Evolutionary conservation across 2,113 vertebrate genomes (phyloP).

Genomic region (Orycteropus afer): DNA sequence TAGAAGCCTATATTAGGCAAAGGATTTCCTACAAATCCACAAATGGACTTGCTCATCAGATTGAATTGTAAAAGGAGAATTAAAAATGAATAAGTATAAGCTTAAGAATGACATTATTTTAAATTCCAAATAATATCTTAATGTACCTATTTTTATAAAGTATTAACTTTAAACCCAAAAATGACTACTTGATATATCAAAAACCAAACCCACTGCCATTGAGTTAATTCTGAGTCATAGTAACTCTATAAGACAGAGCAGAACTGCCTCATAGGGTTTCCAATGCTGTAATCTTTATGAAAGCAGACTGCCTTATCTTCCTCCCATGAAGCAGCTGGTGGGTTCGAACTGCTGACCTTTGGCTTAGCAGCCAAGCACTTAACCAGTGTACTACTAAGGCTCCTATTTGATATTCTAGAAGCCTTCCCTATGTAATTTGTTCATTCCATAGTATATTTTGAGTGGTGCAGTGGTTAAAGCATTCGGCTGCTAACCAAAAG

Average conservation of each 20-base stretch:
- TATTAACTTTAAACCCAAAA: constrained; percentile 57
- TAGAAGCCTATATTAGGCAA: constrained; percentile 63
- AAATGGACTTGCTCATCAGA: background rate
- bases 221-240: too few relatives aligned
- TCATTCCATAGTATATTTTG: background rate
- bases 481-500: too few relatives aligned
- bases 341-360: too few relatives aligned
- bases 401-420: background rate
- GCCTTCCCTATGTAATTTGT: background rate
- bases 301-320: too few relatives aligned
- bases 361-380: too few relatives aligned
- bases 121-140: constrained; percentile 29
- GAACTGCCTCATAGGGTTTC: too few relatives aligned
- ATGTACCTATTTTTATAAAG: background rate
- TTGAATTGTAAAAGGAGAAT: constrained; percentile 34
- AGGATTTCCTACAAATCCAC: constrained; percentile 45
- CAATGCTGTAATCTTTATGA: too few relatives aligned
- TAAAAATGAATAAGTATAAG: constrained; percentile 51
- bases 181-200: background rate
- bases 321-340: too few relatives aligned
- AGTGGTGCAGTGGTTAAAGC: background rate
- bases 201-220: too few relatives aligned
- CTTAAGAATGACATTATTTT: constrained; percentile 13
- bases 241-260: too few relatives aligned
- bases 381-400: too few relatives aligned